Evolutionary conservation across 2,888 invertebrate species (phyloP), one percentile per base, ranked within the genome.

Genomic region (Norana najaformis): DNA sequence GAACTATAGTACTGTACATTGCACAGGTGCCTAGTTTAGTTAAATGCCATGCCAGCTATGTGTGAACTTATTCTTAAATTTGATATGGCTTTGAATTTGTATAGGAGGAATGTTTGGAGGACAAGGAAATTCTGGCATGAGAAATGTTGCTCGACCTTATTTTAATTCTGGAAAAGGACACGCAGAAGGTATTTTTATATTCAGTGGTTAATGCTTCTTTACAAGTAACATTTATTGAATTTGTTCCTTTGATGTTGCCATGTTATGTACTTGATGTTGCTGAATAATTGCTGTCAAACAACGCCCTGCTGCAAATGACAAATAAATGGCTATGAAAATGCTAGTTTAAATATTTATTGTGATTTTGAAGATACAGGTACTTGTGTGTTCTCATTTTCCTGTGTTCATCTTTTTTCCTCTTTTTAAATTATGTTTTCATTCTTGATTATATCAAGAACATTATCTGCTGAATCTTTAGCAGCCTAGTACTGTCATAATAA

Each of bases 151-250:
- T 36, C 85, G 85, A 36, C 85, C 85, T 36, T 85, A 85, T 85
- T 85, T 85, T n/a, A 85, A 85, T 36, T 69, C 69, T 69, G 85
- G 35, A 85, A 85, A 85, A 85, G 85, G 85, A 8, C 85, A 85
- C 34, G 35, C 85, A 37, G 85, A 85, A 85, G 85, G 85, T 85
- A 85, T n/a, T n/a, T n/a, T n/a, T n/a, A n/a, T n/a, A n/a, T 36
- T 85, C 23, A 11, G 36, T 30, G 30, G 69, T 69, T 69, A n/a
- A 69, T 69, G 30, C 30, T 69, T 8, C n/a, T 69, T 69, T n/a
- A 2, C 23, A n/a, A 69, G 30, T 69, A 11, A 69, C 47, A n/a
- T 69, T 23, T 69, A n/a, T 69, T 69, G 30, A 69, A 69, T n/a
- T 5, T 4, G 69, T 69, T 69, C 69, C n/a, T 69, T 69, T n/a